Conservation (phyloP, 2,888 invertebrate species). For the Pedicia rivosa region DNA sequence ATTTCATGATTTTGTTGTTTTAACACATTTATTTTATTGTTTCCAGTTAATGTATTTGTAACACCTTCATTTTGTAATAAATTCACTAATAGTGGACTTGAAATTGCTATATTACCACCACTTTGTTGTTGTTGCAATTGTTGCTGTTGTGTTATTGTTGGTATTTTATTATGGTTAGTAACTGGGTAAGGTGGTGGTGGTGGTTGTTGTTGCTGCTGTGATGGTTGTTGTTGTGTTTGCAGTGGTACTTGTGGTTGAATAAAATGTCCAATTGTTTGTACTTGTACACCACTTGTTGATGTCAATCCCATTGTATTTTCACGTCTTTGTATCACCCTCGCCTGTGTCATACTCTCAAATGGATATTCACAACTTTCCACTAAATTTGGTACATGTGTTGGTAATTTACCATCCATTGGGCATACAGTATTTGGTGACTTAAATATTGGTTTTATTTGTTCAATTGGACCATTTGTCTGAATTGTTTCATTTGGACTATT, state of each 20-base stretch:
- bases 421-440: conserved; percentile 80
- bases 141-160: conserved; percentile 16
- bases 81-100: conserved; percentile 81
- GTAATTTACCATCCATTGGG: conserved; percentile 60
- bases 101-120: conserved; percentile 49
- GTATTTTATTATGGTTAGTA: background rate
- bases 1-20: conserved; percentile 3
- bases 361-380: conserved; percentile 51
- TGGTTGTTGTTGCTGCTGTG: conserved; percentile 3
- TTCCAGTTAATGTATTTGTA: conserved; percentile 10
- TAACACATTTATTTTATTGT: too few relatives aligned
- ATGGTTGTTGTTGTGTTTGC: conserved; percentile 19
- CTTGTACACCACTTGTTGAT: conserved; percentile 16
- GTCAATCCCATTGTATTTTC: conserved; percentile 38
- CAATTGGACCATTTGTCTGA: conserved; percentile 11
- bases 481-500: background rate
- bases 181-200: conserved; percentile 6
- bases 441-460: conserved; percentile 27
- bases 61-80: conserved; percentile 69
- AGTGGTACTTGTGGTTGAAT: conserved; percentile 26
- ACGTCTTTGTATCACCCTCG: conserved; percentile 67
- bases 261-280: conserved; percentile 17
- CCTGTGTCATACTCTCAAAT: conserved; percentile 84
- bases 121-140: conserved; percentile 16
- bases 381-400: conserved; percentile 33